Evolutionary conservation across 2,888 invertebrate species (phyloP).

Genomic region (Cheilosia grossa): DNA sequence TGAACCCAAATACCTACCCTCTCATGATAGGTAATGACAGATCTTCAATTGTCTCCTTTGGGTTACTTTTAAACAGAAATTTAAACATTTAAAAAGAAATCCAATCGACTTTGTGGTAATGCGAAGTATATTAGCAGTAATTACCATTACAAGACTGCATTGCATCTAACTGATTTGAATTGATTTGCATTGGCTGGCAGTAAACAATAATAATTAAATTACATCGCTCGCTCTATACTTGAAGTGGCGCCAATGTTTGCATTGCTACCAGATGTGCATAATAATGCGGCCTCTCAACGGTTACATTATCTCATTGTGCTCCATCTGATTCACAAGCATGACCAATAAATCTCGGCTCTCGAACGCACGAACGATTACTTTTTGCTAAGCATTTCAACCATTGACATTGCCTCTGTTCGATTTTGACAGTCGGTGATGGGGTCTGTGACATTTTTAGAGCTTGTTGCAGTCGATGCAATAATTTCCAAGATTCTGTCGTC

Average conservation of each 20-base stretch:
- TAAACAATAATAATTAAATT: conserved; percentile 56
- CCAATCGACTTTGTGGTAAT: no score
- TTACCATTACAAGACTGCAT: conserved; percentile 17
- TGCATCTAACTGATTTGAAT: conserved; percentile 9
- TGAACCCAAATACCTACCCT: no score
- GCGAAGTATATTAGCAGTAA: conserved; percentile 6
- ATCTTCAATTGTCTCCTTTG: no score
- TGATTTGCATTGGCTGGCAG: conserved; percentile 46
- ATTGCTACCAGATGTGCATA: conserved; percentile 50
- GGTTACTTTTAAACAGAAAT: no score
- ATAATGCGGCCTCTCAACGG: conserved; percentile 2
- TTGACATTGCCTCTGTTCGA: conserved; percentile 22
- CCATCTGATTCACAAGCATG: conserved; percentile 3
- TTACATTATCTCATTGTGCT: conserved; percentile 23
- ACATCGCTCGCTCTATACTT: conserved; percentile 24
- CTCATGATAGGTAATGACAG: no score
- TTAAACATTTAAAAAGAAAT: no score
- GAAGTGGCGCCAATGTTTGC: conserved; percentile 45
- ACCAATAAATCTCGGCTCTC: conserved; percentile 27
- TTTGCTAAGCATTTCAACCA: conserved; percentile 18
- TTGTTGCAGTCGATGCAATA: conserved; percentile 17
- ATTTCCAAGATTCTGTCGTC: conserved; percentile 17
- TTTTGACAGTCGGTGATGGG: conserved; percentile 52
- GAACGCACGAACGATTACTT: conserved; percentile 28
- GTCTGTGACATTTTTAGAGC: conserved; percentile 56